phyloP scores from a whole-genome alignment of 2,113 vertebrate species.

The Synchiropus splendidus region DNA sequence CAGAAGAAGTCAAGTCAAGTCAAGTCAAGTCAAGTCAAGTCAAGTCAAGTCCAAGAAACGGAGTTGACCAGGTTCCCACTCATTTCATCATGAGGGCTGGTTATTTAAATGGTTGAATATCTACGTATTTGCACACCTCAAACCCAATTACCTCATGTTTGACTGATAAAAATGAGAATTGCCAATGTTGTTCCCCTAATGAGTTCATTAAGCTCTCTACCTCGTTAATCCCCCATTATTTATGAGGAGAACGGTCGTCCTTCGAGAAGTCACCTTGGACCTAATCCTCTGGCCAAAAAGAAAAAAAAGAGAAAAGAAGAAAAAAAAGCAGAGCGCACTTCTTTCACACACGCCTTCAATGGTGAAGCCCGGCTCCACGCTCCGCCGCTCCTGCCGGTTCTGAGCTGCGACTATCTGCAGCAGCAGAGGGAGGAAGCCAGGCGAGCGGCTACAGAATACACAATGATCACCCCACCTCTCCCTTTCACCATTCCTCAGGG shows the following conservation, averaged over 20 bases:
- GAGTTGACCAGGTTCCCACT: too few relatives aligned
- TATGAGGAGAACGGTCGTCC: conserved; percentile 16
- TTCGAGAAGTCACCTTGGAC: conserved; percentile 55
- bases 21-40: too few relatives aligned
- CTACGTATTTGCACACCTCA: too few relatives aligned
- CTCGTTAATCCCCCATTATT: conserved; percentile 12
- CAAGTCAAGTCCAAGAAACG: too few relatives aligned
- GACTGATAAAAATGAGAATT: too few relatives aligned
- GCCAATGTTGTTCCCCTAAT: too few relatives aligned
- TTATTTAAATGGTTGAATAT: too few relatives aligned
- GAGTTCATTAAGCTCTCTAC: not conserved
- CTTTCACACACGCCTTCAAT: conserved; percentile 17
- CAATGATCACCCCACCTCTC: conserved; percentile 23
- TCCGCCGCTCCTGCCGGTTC: conserved; percentile 32
- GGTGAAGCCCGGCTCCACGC: conserved; percentile 30
- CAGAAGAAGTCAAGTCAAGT: too few relatives aligned
- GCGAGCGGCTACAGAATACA: conserved; percentile 26
- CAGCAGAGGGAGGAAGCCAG: conserved; percentile 13
- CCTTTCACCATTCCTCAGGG: conserved; percentile 33
- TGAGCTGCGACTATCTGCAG: conserved; percentile 38
- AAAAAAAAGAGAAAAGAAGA: not conserved
- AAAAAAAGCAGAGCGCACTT: not conserved
- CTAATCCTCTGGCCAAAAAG: conserved; percentile 15
- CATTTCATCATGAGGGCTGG: too few relatives aligned
- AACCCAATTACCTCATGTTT: too few relatives aligned